Evolutionary conservation across 1,140 invertebrate species (phyloP), one percentile per base, ranked within the genome.

Genomic region (Phenacoccus solenopsis): DNA sequence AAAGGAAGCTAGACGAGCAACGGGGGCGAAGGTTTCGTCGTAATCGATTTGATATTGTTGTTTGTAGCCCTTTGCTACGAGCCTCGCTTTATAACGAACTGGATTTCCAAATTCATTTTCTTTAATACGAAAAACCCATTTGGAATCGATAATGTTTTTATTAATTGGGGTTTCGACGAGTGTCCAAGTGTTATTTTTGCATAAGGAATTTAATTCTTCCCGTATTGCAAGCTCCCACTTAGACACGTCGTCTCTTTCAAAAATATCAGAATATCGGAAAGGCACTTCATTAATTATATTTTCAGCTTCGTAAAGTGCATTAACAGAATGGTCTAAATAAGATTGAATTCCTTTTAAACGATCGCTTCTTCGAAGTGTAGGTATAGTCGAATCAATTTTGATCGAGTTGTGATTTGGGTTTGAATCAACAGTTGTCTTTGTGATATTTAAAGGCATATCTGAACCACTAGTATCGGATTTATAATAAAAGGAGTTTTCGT

Each of bases 1-100:
- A 25, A 83, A 68, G 16, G 79, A 74, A 27, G 73, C 72, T 61
- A 76, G 74, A 21, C 76, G 69, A 13, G 75, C 73, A 25, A 79
- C 76, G 21, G 79, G 78, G 56, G 78, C 71, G 74, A 76, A 79
- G 0, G 75, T 78, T 74, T 81, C 79, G 28, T 74, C 16, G 72
- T 75, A 80, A 74, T 80, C 77, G 21, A 79, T 73, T 21, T 67
- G 30, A 56, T 69, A 12, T 24, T 61, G 27, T 38, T 72, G 68
- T 68, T 72, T 70, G 70, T 73, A 75, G 13, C 73, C 72, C 74
- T 72, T 75, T 67, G 72, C 75, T 38, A 76, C 73, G 25, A 76
- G 25, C 49, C 74, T 70, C 21, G 73, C 74, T 71, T 71, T 64
- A 16, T 24, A 64, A 5, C 16, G 22, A 64, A 16, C 59, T 80